Evolutionary conservation across 2,888 invertebrate genomes (phyloP), one percentile per base, ranked within the genome.

Genomic region (Hetaerina titia): DNA sequence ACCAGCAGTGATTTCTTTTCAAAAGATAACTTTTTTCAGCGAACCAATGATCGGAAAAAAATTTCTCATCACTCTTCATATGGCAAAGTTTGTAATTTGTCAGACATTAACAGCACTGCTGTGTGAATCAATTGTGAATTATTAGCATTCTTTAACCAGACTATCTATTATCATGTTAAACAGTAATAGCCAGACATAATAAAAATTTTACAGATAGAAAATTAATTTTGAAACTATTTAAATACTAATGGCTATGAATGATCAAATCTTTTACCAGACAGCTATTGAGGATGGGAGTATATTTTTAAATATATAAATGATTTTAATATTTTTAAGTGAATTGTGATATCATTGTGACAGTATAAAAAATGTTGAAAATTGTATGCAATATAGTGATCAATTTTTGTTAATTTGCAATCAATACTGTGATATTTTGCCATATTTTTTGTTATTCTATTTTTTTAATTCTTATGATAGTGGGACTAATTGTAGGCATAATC

Each of bases 31-130:
- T 11, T 64, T 57, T 45, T 19, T 19, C 69, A 56, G 22, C 22
- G 6, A 13, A 8, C 19, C 13, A 56, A 13, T 74, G 56, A 56
- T 17, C 0, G 69, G 2, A 92, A 57, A 92, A 92, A 69, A 11
- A n/a, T 13, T 13, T 69, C 69, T 92, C n/a, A 92, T 45, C 92
- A 56, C 56, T 69, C 56, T 11, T 92, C 69, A 69, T 11, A 92
- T 56, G 64, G 69, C 0, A 69, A 74, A 92, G 69, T 92, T 57
- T 31, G 56, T 92, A 92, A 92, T n/a, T 56, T 92, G 74, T 92
- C 69, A 15, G n/a, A 25, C 19, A 22, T 56, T 22, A 92, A 92
- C 9, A 92, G 92, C n/a, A 69, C 92, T 74, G 92, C 92, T 56
- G 92, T 92, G 25, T 92, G 56, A 92, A 56, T 89, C n/a, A 88